Conservation (phyloP, 2,113 vertebrate species). For the Aplodontia rufa region DNA sequence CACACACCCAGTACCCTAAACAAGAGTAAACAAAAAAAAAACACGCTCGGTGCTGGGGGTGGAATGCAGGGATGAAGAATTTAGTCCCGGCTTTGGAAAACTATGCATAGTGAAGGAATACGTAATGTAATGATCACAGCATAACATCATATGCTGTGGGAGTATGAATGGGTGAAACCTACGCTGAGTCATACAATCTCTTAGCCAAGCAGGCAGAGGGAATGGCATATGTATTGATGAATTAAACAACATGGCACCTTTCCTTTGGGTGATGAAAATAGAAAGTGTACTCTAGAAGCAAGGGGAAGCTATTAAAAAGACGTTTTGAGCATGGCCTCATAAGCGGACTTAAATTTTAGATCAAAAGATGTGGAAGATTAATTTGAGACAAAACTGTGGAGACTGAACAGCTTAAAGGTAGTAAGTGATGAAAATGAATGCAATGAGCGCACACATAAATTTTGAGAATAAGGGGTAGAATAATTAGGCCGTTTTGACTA, state of each 20-base stretch:
- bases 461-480: slow-evolving; percentile 11
- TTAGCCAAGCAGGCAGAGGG: neutral
- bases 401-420: neutral
- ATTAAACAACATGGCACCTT: neutral
- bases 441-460: neutral
- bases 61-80: neutral
- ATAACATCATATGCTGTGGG: neutral
- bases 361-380: neutral
- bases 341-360: neutral
- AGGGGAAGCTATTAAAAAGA: neutral
- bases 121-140: neutral
- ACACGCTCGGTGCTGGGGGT: neutral
- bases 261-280: neutral
- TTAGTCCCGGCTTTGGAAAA: neutral
- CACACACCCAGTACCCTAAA: neutral
- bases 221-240: neutral
- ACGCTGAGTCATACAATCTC: neutral
- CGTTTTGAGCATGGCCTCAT: neutral
- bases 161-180: neutral
- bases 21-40: neutral
- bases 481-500: neutral
- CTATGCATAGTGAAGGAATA: neutral
- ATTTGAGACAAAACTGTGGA: slow-evolving; percentile 29
- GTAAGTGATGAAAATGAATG: neutral
- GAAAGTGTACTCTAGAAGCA: neutral